Evolutionary conservation across 2,888 invertebrate species (phyloP).

Genomic region (Drosophila aldrichi): DNA sequence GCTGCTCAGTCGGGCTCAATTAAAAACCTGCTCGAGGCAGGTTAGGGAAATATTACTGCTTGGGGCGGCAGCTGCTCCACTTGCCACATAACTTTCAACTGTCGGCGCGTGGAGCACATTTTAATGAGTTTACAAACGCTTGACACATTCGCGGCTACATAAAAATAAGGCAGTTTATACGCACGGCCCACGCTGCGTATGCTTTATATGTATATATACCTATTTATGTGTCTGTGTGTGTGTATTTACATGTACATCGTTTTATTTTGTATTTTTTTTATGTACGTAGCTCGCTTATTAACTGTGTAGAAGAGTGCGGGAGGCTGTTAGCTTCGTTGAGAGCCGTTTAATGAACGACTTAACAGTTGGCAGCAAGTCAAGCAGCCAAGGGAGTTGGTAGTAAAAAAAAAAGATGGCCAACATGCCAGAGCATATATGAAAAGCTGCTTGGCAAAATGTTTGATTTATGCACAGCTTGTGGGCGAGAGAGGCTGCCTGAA

Average conservation of each 20-base stretch:
- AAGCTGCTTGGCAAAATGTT: background rate
- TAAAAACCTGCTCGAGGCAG: slow-evolving; percentile 51
- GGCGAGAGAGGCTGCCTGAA: background rate
- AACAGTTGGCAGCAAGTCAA: slow-evolving; percentile 24
- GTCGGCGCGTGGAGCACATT: slow-evolving; percentile 56
- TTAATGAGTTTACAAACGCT: slow-evolving; percentile 79
- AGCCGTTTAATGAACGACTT: slow-evolving; percentile 60
- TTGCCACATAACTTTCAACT: slow-evolving; percentile 63
- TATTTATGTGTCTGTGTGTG: slow-evolving; percentile 48
- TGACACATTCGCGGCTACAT: slow-evolving; percentile 73
- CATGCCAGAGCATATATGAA: background rate
- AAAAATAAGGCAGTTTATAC: slow-evolving; percentile 39
- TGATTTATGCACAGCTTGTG: slow-evolving; percentile 5
- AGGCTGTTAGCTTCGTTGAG: slow-evolving; percentile 34
- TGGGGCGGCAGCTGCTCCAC: slow-evolving; percentile 15
- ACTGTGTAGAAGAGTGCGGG: slow-evolving; percentile 25
- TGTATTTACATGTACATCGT: slow-evolving; percentile 28
- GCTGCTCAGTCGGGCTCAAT: slow-evolving; percentile 42
- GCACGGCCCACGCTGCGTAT: slow-evolving; percentile 56
- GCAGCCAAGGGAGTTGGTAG: slow-evolving; percentile 1
- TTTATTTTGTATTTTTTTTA: slow-evolving; percentile 36
- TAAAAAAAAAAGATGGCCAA: slow-evolving; percentile 1
- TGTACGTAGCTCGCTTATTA: slow-evolving; percentile 56
- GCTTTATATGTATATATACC: slow-evolving; percentile 56
- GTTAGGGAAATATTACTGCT: slow-evolving; percentile 32